phyloP scores from a whole-genome alignment of 2,888 invertebrate genomes.

The Netelia virgata region DNA sequence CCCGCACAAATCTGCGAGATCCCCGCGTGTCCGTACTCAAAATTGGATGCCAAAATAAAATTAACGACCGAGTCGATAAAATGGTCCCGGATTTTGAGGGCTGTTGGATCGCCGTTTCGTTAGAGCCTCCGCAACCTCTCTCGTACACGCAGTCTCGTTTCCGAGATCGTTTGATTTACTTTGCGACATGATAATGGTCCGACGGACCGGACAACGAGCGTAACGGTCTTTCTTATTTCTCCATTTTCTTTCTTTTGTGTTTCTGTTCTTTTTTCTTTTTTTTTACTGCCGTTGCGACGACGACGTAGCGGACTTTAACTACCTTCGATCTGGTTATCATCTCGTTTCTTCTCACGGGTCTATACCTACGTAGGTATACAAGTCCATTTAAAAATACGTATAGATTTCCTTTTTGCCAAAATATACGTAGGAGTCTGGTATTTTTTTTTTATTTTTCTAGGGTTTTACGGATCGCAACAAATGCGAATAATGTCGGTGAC shows the following conservation, averaged over 20 bases:
- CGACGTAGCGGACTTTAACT: conserved; percentile 58
- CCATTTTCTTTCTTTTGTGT: conserved; percentile 4
- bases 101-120: conserved; percentile 61
- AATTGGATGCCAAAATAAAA: conserved; percentile 72
- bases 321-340: conserved; percentile 50
- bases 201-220: conserved; percentile 36
- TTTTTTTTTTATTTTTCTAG: neutral
- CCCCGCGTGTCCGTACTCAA: conserved; percentile 61
- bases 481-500: neutral
- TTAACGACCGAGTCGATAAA: conserved; percentile 68
- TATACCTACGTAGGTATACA: too few species aligned
- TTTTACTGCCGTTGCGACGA: conserved; percentile 45
- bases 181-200: conserved; percentile 61
- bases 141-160: conserved; percentile 47
- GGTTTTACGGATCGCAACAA: neutral
- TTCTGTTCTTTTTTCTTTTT: conserved; percentile 4
- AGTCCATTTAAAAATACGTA: too few species aligned
- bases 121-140: conserved; percentile 34
- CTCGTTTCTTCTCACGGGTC: conserved; percentile 3
- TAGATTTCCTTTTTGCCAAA: too few species aligned
- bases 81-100: conserved; percentile 61
- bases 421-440: neutral
- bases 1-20: conserved; percentile 68
- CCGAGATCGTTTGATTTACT: conserved; percentile 68
- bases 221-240: conserved; percentile 13